phyloP scores from a whole-genome alignment of 2,888 invertebrate genomes.

The Eucriotettix oculatus region DNA sequence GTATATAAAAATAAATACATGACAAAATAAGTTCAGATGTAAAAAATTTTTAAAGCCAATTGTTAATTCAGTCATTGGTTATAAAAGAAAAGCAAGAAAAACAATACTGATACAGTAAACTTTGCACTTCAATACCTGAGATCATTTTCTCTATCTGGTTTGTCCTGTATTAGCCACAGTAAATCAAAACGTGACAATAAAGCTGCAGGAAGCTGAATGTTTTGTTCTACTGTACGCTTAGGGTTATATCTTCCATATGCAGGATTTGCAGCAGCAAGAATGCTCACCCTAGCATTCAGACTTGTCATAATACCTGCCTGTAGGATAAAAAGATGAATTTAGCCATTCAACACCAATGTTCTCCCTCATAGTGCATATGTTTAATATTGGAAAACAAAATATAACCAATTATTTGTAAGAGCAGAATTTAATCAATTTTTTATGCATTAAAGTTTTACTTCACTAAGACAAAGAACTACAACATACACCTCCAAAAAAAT shows the following conservation, averaged over 20 bases:
- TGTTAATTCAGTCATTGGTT: no score
- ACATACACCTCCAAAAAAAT: no score
- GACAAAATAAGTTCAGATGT: no score
- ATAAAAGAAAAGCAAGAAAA: background rate
- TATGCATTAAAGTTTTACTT: no score
- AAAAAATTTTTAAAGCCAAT: no score
- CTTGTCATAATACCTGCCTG: conserved; percentile 97
- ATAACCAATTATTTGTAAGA: no score
- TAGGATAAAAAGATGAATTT: background rate
- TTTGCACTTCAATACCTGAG: conserved; percentile 27
- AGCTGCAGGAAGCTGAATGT: conserved; percentile 95
- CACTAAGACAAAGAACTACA: no score
- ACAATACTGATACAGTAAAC: background rate
- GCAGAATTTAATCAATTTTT: no score
- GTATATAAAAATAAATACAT: no score
- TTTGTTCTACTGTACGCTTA: conserved; percentile 86
- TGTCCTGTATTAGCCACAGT: conserved; percentile 85
- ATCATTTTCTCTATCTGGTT: conserved; percentile 48
- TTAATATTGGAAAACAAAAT: no score
- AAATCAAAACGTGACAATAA: conserved; percentile 90
- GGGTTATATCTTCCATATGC: conserved; percentile 97
- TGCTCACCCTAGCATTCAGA: conserved; percentile 91
- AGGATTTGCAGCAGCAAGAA: conserved; percentile 97
- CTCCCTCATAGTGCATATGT: no score
- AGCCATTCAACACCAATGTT: no score